These are phyloP conservation scores for Potorous gilbertii DNA, from an alignment of 2,797 vertebrate species.

Conservation along the genomic window DNA sequence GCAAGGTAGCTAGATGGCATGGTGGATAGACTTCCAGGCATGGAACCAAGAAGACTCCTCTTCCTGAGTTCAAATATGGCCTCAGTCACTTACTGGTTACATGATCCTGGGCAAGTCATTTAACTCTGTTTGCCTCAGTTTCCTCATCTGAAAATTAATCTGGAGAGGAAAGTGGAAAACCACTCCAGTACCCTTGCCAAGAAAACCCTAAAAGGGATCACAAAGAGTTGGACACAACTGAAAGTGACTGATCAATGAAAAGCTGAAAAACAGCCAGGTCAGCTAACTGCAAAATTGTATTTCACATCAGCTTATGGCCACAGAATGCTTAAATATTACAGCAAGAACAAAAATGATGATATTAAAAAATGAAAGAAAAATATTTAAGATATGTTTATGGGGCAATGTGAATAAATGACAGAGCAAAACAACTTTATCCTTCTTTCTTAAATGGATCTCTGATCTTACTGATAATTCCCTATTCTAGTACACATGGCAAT, in stretches of 20 bases:
- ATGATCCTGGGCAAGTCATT: neutral
- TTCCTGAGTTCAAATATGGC: neutral
- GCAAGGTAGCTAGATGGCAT: neutral
- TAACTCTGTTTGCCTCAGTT: too few species aligned
- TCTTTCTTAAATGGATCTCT: neutral
- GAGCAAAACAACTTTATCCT: neutral
- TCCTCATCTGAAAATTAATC: neutral
- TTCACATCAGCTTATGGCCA: neutral
- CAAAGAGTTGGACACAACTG: neutral
- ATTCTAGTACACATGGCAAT: neutral
- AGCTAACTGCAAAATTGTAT: neutral
- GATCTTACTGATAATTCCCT: neutral
- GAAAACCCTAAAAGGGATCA: neutral
- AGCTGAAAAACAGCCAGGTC: neutral
- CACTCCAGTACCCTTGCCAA: neutral
- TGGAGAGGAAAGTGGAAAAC: neutral
- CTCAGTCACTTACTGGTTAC: neutral
- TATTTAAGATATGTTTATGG: neutral
- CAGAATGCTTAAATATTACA: neutral
- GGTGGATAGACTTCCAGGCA: neutral
- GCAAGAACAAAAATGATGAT: neutral
- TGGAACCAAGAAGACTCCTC: neutral
- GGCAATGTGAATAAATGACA: neutral
- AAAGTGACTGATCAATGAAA: neutral
- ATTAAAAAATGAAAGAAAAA: neutral